Conservation (phyloP, 30 jellyfish, hydroid and myxozoan genomes). For the Chironex yamaguchii region DNA sequence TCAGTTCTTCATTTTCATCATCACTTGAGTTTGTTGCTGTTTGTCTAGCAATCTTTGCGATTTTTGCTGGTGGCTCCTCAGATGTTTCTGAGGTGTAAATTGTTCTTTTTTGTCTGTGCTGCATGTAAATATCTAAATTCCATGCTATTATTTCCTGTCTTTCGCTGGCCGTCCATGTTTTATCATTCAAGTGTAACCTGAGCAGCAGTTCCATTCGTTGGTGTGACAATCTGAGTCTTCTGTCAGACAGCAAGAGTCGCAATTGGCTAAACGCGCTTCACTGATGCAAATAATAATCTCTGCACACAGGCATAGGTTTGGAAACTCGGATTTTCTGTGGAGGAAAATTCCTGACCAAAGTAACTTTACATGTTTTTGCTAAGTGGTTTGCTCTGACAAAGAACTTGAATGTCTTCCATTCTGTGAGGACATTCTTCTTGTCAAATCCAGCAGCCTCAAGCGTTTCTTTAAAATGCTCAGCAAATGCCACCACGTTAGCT, state of each 20-base stretch:
- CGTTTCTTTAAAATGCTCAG: neutral
- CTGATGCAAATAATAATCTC: slow-evolving; percentile 13
- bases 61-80: too few species aligned
- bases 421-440: neutral
- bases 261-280: slow-evolving; percentile 44
- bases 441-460: slow-evolving; percentile 2
- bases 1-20: too few species aligned
- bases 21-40: too few species aligned
- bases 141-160: too few species aligned
- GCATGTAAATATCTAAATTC: too few species aligned
- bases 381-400: neutral
- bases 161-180: slow-evolving; percentile 16
- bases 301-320: slow-evolving; percentile 27
- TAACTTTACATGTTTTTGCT: neutral
- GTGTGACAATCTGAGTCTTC: slow-evolving; percentile 11
- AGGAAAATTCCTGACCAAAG: neutral
- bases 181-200: slow-evolving; percentile 10
- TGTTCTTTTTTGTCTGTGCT: too few species aligned
- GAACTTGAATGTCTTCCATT: slow-evolving; percentile 15
- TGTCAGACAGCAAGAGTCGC: slow-evolving; percentile 5
- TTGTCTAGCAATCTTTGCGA: too few species aligned
- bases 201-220: slow-evolving; percentile 18
- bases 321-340: slow-evolving; percentile 1
- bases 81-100: too few species aligned
- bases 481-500: neutral